Base-by-base conservation (phyloP, 2,888 invertebrate species). In the Allolobophora icterica region DNA sequence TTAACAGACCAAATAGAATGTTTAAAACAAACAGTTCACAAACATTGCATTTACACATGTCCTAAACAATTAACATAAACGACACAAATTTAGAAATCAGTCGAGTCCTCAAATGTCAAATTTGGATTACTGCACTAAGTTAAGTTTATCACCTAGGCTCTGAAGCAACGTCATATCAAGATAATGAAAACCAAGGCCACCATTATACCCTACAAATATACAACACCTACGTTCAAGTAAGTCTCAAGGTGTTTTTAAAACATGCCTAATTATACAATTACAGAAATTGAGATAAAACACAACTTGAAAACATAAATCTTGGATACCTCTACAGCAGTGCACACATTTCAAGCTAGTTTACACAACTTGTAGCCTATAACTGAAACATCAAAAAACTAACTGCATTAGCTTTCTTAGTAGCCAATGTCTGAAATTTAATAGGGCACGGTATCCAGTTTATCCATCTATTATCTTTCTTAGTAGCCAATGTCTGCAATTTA, bases 141-240 rank as follows among this genome's bases (percentile, higher is more conserved):
- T 71, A 21, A 21, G 21, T n/a, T 71, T 13, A 30, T n/a, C 11
- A n/a, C 11, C n/a, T n/a, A 71, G 71, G 71, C n/a, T 71, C 71
- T 71, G 71, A 71, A 71, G 71, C 71, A 71, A 71, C 71, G 13
- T 71, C 71, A 71, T 71, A n/a, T 71, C 71, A 71, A 71, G 71
- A n/a, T 13, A 71, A 30, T n/a, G 71, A 30, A 71, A 71, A 71
- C 71, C 71, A 71, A 71, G 71, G 71, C n/a, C n/a, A 71, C 71
- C 71, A 71, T 71, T 11, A 71, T 71, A n/a, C n/a, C 71, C n/a
- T n/a, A 71, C 71, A 71, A 71, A 71, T 71, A 71, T 71, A 45
- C 1, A 1, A 71, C 8, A 71, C n/a, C 71, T 71, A 71, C 11
- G n/a, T n/a, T n/a, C 30, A 71, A 52, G 52, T 24, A 24, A 52